Evolutionary conservation across 2,888 invertebrate genomes (phyloP).

Genomic region (Xanthia icteritia): DNA sequence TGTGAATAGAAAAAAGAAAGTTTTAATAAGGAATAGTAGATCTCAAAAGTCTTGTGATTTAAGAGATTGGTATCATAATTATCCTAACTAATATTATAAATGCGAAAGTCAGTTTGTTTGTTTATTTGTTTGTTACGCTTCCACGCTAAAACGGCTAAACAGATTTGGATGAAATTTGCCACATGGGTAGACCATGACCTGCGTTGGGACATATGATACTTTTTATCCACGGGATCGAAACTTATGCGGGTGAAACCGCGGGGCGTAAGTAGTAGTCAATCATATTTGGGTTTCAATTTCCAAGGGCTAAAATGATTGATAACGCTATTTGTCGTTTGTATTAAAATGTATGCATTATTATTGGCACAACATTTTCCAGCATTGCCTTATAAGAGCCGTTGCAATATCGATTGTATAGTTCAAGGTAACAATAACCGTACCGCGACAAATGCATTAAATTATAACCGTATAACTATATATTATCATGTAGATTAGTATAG

Average conservation of each 20-base stretch:
- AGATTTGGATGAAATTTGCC: too few species aligned
- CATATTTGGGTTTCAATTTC: neutral
- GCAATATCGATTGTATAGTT: constrained; percentile 38
- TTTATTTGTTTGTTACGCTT: too few species aligned
- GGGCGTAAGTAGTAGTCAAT: too few species aligned
- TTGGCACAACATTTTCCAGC: constrained; percentile 11
- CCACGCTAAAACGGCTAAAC: too few species aligned
- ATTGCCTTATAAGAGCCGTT: constrained; percentile 7
- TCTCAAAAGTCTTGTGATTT: neutral
- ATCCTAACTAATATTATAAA: too few species aligned
- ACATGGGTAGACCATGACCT: too few species aligned
- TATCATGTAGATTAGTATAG: constrained; percentile 4
- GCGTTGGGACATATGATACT: too few species aligned
- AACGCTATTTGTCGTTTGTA: neutral
- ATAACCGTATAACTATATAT: constrained; percentile 14
- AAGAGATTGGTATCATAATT: too few species aligned
- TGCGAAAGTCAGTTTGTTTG: too few species aligned
- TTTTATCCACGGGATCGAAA: too few species aligned
- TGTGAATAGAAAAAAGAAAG: neutral
- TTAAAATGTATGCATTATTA: constrained; percentile 21
- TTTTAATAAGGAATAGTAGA: neutral
- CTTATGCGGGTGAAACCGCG: too few species aligned
- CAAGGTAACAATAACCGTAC: constrained; percentile 26
- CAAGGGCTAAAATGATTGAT: constrained; percentile 5
- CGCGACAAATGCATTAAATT: constrained; percentile 15